A percentile compares a stretch with the other conserved stretches of the same genome.
Evolutionary conservation across 23 tunicate species (phyloP).

Genomic region (Styela plicata): DNA sequence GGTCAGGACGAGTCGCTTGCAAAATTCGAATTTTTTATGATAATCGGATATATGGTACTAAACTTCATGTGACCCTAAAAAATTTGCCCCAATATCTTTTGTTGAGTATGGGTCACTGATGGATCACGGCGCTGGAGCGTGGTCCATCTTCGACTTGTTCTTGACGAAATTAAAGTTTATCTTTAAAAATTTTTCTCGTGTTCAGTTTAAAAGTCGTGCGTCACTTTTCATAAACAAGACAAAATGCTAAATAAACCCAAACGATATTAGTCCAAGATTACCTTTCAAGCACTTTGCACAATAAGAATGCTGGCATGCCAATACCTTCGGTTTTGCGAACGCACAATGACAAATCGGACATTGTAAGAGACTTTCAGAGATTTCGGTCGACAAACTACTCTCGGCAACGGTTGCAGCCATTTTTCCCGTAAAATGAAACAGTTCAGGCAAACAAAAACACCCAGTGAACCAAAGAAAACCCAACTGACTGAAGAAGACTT

Average conservation of each 20-base stretch:
- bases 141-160: too few species aligned
- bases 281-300: slow-evolving; percentile 53
- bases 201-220: too few species aligned
- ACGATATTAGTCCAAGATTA: background rate
- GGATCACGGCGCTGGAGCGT: too few species aligned
- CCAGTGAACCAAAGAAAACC: background rate
- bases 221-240: background rate
- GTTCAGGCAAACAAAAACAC: background rate
- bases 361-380: slow-evolving; percentile 28
- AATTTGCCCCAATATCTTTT: too few species aligned
- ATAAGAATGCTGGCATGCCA: slow-evolving; percentile 56
- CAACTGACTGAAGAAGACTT: too few species aligned
- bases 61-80: too few species aligned
- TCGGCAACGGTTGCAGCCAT: background rate
- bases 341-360: slow-evolving; percentile 51
- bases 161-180: too few species aligned
- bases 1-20: too few species aligned
- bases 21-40: too few species aligned
- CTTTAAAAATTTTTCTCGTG: too few species aligned
- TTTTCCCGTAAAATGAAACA: background rate
- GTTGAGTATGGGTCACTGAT: too few species aligned
- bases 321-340: slow-evolving; percentile 36
- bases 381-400: background rate
- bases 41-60: too few species aligned
- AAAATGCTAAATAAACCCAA: background rate